Evolutionary conservation across 2,888 invertebrate species (phyloP).

Genomic region (Agrochola lota): DNA sequence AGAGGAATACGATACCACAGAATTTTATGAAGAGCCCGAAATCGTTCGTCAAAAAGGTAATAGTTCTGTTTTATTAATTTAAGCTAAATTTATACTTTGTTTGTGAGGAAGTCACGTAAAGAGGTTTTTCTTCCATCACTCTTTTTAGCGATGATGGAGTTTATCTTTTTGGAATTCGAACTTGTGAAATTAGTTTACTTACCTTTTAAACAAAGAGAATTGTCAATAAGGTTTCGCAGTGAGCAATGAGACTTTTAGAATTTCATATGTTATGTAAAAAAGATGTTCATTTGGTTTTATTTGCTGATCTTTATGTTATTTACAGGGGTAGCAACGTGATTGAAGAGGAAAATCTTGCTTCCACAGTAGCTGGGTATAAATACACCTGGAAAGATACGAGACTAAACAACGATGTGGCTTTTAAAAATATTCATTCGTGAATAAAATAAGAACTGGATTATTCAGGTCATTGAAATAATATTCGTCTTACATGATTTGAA

Average conservation of each 20-base stretch:
- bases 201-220: background rate
- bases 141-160: background rate
- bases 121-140: background rate
- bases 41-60: constrained; percentile 64
- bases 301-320: background rate
- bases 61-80: background rate
- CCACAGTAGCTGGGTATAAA: constrained; percentile 74
- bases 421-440: constrained; percentile 81
- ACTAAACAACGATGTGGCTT: constrained; percentile 71
- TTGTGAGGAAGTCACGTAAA: constrained; percentile 1
- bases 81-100: background rate
- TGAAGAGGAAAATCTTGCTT: constrained; percentile 80
- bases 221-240: background rate
- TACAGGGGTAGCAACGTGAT: constrained; percentile 81
- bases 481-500: constrained; percentile 12
- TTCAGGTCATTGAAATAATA: constrained; percentile 9
- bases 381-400: constrained; percentile 72
- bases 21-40: constrained; percentile 18
- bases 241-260: no score
- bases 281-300: background rate
- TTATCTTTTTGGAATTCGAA: background rate
- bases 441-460: constrained; percentile 16
- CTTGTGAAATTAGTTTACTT: background rate
- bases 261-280: no score
- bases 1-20: constrained; percentile 47